These are phyloP conservation scores for Plusia festucae DNA, from an alignment of 2,888 invertebrate genomes.

Conservation along the genomic window DNA sequence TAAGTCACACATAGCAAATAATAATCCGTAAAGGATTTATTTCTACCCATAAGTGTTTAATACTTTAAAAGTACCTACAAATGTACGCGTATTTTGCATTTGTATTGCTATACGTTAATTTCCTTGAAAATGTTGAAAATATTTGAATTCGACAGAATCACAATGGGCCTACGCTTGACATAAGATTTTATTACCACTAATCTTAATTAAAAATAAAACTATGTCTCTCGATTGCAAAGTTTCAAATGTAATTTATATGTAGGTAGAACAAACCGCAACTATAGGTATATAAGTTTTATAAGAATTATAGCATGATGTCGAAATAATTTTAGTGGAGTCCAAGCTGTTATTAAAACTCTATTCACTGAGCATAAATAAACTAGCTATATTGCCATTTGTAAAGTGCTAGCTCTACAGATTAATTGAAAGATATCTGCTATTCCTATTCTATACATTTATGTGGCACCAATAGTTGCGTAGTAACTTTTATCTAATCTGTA, in stretches of 20 bases:
- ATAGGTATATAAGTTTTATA: background rate
- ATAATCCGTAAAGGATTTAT: background rate
- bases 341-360: background rate
- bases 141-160: no score
- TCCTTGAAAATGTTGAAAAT: no score
- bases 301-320: background rate
- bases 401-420: background rate
- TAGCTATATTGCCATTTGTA: background rate
- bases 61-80: background rate
- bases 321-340: background rate
- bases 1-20: conserved; percentile 1
- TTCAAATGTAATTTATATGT: no score
- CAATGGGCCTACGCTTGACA: no score
- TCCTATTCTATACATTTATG: background rate
- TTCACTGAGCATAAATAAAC: conserved; percentile 1
- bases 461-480: background rate
- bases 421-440: background rate
- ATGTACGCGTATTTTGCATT: background rate
- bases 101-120: background rate
- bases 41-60: background rate
- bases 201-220: no score
- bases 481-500: no score
- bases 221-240: no score
- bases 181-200: no score
- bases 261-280: no score